Evolutionary conservation across 2,797 vertebrate species (phyloP), one percentile per base, ranked within the genome.

Genomic region (Chromobotia macracanthus): DNA sequence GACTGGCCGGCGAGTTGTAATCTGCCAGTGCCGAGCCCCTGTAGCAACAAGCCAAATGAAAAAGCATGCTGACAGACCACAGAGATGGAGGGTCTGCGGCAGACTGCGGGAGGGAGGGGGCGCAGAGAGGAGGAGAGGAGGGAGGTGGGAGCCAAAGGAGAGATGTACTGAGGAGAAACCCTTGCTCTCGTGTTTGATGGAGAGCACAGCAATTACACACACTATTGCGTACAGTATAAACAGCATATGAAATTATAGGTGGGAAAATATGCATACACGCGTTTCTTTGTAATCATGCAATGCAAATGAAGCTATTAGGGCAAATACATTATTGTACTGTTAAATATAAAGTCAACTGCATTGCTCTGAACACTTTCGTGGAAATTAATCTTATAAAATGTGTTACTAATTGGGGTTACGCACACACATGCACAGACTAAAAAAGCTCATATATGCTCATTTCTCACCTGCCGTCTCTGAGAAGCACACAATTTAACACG

Each of bases 1-100:
- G 91, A 96, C 91, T 92, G 91, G 94, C 92, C 95, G 93, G 92
- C 90, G 92, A 86, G 90, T 91, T 95, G 95, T 93, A 91, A 95
- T 93, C 93, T 95, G 94, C 94, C 93, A 92, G 92, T 86, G 86
- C 84, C 80, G 75, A 92, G 92, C 90, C 92, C 92, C 93, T 93
- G 91, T 93, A 94, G 92, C 92, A 94, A 93, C 91, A 91, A 83
- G 88, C 91, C 91, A 87, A 91, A 94, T 94, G 92, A 94, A 94
- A 94, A 92, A 92, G 85, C 88, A 88, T 5, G 83, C 91, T 92
- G 92, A 93, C 93, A 90, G 80, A 80, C 87, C 80, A 25, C 84
- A 87, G 85, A 91, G 92, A 92, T 88, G 80, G 82, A 93, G 90
- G 88, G 91, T 92, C 91, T 86, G 89, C 87, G 85, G 90, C 91